These are phyloP conservation scores for Hybognathus amarus DNA, from an alignment of 2,797 vertebrate genomes.

Conservation along the genomic window DNA sequence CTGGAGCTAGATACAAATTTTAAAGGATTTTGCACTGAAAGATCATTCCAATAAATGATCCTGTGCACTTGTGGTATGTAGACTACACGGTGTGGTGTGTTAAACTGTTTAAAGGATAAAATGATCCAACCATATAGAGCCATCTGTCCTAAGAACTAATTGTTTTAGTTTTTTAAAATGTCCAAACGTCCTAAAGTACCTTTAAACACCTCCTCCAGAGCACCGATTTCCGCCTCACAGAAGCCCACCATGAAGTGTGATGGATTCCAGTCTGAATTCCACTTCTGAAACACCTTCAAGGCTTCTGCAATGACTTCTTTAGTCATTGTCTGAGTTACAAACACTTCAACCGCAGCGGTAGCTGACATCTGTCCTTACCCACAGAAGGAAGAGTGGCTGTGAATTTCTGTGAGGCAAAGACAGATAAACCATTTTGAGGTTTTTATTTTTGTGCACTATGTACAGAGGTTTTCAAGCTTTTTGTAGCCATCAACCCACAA, in stretches of 20 bases:
- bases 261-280: constrained; percentile 37
- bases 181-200: not conserved
- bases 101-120: no score
- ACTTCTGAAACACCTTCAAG: constrained; percentile 42
- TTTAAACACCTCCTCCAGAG: constrained; percentile 16
- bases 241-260: constrained; percentile 34
- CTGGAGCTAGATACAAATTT: no score
- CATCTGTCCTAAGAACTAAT: no score
- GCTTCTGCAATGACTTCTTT: constrained; percentile 38
- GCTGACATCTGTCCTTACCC: constrained; percentile 30
- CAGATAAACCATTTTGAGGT: not conserved
- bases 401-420: not conserved
- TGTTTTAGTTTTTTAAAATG: no score
- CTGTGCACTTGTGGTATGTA: no score
- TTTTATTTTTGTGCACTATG: not conserved
- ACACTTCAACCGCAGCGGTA: constrained; percentile 14
- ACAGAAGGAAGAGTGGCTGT: not conserved
- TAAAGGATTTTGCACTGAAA: no score
- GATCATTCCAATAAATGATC: no score
- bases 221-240: not conserved
- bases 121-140: no score
- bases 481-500: not conserved
- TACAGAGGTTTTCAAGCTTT: not conserved
- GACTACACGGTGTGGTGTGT: no score
- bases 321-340: constrained; percentile 22